These are phyloP conservation scores for Caenorhabditis drosophilae DNA, from an alignment of 2,888 invertebrate species.

Conservation along the genomic window DNA sequence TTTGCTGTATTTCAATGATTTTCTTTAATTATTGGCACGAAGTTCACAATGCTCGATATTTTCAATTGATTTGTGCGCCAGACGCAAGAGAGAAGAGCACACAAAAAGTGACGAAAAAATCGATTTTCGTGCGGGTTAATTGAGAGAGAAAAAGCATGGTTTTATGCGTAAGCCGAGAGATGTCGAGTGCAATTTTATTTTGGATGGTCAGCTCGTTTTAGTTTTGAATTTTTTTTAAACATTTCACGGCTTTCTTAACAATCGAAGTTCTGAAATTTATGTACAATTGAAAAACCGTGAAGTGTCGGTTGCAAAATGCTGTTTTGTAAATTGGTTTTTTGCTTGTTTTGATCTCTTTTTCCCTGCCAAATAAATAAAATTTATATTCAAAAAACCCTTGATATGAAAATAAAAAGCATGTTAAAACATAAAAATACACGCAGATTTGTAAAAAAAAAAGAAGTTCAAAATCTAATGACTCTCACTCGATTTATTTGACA, in stretches of 20 bases:
- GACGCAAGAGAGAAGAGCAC: conserved; percentile 10
- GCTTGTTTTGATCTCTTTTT: no score
- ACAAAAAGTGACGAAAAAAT: conserved; percentile 7
- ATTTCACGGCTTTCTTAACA: neutral
- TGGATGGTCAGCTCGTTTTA: neutral
- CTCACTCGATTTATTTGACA: no score
- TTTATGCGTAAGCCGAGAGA: no score
- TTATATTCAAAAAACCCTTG: neutral
- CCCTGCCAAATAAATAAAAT: no score
- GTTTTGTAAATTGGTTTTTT: no score
- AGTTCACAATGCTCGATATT: conserved; percentile 5
- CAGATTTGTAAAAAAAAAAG: neutral
- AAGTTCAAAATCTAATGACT: no score
- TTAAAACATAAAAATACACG: neutral
- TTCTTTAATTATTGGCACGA: conserved; percentile 19
- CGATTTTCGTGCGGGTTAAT: neutral
- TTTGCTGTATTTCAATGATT: conserved; percentile 8
- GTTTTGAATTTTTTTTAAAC: conserved; percentile 2
- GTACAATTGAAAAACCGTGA: no score
- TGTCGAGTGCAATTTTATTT: no score
- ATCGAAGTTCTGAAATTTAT: no score
- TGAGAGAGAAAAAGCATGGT: neutral
- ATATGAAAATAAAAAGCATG: neutral
- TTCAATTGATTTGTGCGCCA: conserved; percentile 14
- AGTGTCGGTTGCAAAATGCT: no score